Conservation (phyloP, 1,140 invertebrate species). For the Helicoverpa armigera region DNA sequence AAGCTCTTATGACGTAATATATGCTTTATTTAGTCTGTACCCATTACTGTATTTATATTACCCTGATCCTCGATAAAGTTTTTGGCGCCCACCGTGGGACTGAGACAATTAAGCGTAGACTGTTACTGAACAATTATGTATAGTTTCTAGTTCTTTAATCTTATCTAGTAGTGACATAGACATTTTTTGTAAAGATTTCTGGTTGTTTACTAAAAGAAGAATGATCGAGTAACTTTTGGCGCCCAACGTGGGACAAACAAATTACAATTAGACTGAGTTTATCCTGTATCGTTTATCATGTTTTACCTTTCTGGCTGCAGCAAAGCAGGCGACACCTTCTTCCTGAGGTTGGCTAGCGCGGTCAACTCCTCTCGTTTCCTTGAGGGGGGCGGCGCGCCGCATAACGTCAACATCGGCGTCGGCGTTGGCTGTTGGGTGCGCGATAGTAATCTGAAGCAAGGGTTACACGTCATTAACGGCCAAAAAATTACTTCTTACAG, state of each 20-base stretch:
- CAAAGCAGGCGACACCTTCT: conserved; percentile 81
- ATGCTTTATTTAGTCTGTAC: too few species aligned
- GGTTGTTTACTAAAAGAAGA: too few species aligned
- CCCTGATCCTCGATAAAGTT: too few species aligned
- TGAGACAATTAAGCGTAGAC: background rate
- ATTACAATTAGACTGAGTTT: background rate
- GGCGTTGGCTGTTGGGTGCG: conserved; percentile 70
- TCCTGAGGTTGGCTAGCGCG: conserved; percentile 81
- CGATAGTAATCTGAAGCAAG: conserved; percentile 65
- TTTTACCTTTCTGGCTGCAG: conserved; percentile 70
- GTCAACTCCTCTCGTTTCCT: conserved; percentile 82
- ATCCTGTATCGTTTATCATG: too few species aligned
- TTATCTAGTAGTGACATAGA: too few species aligned
- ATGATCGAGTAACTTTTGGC: background rate
- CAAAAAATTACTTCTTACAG: too few species aligned
- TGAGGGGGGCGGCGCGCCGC: conserved; percentile 82
- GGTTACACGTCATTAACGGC: too few species aligned
- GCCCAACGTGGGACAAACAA: background rate
- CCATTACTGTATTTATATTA: too few species aligned
- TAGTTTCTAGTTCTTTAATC: too few species aligned
- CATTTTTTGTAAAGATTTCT: too few species aligned
- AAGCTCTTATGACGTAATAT: too few species aligned
- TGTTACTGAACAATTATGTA: background rate
- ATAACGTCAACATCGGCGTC: conserved; percentile 78
- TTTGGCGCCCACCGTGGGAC: conserved; percentile 19